Percentiles rank a stretch among this genome's conserved stretches.
These are phyloP conservation scores for Zaprionus kolodkinae DNA, from an alignment of 1,140 invertebrate species.

Conservation along the genomic window DNA sequence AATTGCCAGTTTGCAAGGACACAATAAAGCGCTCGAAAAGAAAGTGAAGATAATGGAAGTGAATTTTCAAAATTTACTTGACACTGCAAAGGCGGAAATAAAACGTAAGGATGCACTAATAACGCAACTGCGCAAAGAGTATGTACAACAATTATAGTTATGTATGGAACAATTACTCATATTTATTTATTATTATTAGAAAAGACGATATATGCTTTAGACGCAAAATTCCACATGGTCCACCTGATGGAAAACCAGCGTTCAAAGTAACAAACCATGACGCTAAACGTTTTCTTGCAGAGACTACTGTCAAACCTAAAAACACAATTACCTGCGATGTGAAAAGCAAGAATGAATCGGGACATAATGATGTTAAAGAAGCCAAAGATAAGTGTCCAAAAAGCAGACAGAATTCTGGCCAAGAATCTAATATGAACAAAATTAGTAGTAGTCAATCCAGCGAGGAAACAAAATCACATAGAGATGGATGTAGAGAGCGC, in stretches of 20 bases:
- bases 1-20: conserved; percentile 43
- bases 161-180: background rate
- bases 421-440: background rate
- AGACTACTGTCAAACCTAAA: background rate
- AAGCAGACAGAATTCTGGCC: background rate
- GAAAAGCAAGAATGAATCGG: background rate
- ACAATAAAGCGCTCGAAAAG: conserved; percentile 63
- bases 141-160: conserved; percentile 20
- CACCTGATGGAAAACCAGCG: background rate
- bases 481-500: background rate
- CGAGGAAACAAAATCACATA: background rate
- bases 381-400: background rate
- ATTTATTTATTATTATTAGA: conserved; percentile 28
- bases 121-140: conserved; percentile 73
- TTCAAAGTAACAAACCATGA: too few relatives aligned
- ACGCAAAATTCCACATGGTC: conserved; percentile 35
- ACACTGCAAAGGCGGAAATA: conserved; percentile 72
- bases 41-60: conserved; percentile 72
- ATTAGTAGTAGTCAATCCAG: background rate
- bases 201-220: conserved; percentile 79
- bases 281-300: background rate
- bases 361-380: background rate
- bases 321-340: background rate
- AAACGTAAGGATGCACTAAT: conserved; percentile 73
- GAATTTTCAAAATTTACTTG: conserved; percentile 71